Base-by-base conservation (phyloP, 2,797 vertebrate genomes). In the Hipposideros larvatus region DNA sequence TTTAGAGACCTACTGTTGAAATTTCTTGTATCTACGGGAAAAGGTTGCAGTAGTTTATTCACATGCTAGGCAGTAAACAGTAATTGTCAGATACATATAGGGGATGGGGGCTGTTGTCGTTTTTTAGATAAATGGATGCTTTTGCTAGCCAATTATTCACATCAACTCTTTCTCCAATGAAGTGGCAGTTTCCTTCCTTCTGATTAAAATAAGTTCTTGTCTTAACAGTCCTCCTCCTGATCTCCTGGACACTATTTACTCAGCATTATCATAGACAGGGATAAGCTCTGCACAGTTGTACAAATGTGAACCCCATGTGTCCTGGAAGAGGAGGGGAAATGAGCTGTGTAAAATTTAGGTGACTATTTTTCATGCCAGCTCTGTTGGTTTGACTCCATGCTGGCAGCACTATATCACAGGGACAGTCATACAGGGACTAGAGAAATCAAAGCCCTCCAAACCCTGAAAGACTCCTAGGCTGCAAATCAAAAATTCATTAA, bases 191-290 rank as follows among this genome's bases (percentile, higher is more conserved):
- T 98, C 91, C 53, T 98, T 14, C 8, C 82, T 95, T 96, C 84
- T 55, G 77, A 82, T 97, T 92, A 97, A 97, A 97, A 53, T 16
- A 93, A 93, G 88, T 70, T 93, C 80, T 97, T 88, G 7, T 78
- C 14, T 41, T 95, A 90, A 91, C 79, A 66, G 53, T 93, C 87
- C 7, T 63, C 14, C 7, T 41, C 21, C 87, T 97, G 87, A 96
- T 73, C 88, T 87, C 31, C 51, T 61, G 37, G 43, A 53, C 55
- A 63, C 21, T 51, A 14, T 91, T 90, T 91, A 80, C 51, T 97
- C 79, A 95, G 94, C 70, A 91, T 63, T 92, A 48, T 65, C 59
- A 73, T 8, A 68, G 48, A 22, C 11, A 92, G 43, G 73, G 71
- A 84, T 34, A 86, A 87, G 87, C 11, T 83, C 28, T 77, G 65